phyloP scores from a whole-genome alignment of 2,113 vertebrate species.

The Gadus macrocephalus region DNA sequence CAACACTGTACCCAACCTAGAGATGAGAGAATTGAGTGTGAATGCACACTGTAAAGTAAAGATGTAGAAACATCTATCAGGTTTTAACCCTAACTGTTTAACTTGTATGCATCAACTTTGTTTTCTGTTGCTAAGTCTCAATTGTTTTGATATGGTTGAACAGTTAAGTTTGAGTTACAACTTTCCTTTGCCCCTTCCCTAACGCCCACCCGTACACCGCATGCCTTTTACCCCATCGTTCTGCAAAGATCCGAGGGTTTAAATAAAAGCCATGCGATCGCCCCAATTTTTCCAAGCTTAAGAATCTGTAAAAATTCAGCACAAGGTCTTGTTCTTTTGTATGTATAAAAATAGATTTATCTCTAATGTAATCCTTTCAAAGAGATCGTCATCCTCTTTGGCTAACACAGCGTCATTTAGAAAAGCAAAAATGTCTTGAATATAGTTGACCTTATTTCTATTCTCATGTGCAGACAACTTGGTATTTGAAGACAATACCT shows the following conservation, averaged over 20 bases:
- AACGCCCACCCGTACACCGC: slow-evolving; percentile 69
- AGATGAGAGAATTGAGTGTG: slow-evolving; percentile 51
- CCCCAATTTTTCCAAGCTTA: slow-evolving; percentile 79
- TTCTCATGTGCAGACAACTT: slow-evolving; percentile 65
- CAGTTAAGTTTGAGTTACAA: slow-evolving; percentile 62
- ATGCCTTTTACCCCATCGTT: slow-evolving; percentile 59
- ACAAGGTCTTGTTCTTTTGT: slow-evolving; percentile 82
- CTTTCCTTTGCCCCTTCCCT: slow-evolving; percentile 65
- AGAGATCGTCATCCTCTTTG: slow-evolving; percentile 80
- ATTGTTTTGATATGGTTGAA: slow-evolving; percentile 48
- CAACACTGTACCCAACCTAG: slow-evolving; percentile 67
- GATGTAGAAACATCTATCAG: slow-evolving; percentile 46
- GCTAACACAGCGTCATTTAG: slow-evolving; percentile 80
- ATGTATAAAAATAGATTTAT: slow-evolving; percentile 90
- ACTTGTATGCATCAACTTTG: slow-evolving; percentile 17
- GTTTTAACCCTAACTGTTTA: slow-evolving; percentile 38
- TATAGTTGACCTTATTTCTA: slow-evolving; percentile 72
- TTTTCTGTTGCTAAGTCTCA: slow-evolving; percentile 37
- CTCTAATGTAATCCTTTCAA: slow-evolving; percentile 82
- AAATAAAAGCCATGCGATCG: slow-evolving; percentile 77
- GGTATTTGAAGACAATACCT: slow-evolving; percentile 67
- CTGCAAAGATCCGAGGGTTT: slow-evolving; percentile 72
- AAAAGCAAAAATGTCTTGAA: slow-evolving; percentile 78
- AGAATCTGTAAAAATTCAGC: slow-evolving; percentile 87
- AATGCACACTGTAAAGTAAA: slow-evolving; percentile 31